Evolutionary conservation across 2,888 invertebrate genomes (phyloP).

Genomic region (Pyralis farinalis): DNA sequence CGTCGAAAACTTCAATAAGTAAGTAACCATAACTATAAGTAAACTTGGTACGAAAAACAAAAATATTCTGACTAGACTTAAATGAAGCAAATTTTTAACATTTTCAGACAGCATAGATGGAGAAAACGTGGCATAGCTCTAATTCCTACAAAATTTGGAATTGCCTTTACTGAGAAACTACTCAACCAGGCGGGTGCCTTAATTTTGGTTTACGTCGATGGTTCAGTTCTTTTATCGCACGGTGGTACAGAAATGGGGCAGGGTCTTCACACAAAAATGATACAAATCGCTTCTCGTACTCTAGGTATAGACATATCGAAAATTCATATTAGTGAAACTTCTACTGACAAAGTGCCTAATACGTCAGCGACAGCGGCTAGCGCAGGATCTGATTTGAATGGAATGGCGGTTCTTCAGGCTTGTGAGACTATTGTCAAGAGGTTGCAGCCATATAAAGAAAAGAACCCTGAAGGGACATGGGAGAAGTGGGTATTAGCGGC

Average conservation of each 20-base stretch:
- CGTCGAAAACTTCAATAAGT: slow-evolving; percentile 87
- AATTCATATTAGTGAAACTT: slow-evolving; percentile 91
- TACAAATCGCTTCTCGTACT: slow-evolving; percentile 91
- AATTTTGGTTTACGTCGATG: slow-evolving; percentile 92
- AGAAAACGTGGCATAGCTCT: slow-evolving; percentile 92
- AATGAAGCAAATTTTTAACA: slow-evolving; percentile 5
- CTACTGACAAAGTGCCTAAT: slow-evolving; percentile 95
- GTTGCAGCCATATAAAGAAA: slow-evolving; percentile 86
- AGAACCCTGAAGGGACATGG: slow-evolving; percentile 90
- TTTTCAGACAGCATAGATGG: slow-evolving; percentile 87
- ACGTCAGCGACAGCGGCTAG: slow-evolving; percentile 95
- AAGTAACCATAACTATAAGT: too few species aligned
- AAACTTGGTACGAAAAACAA: neutral
- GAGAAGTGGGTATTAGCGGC: slow-evolving; percentile 90
- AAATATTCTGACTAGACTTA: neutral
- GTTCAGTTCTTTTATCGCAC: slow-evolving; percentile 93
- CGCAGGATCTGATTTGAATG: slow-evolving; percentile 93
- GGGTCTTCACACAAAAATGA: slow-evolving; percentile 97
- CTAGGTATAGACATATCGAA: slow-evolving; percentile 85
- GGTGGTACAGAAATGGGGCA: slow-evolving; percentile 99
- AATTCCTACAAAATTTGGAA: slow-evolving; percentile 92
- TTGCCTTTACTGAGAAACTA: slow-evolving; percentile 88
- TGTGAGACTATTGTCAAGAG: slow-evolving; percentile 88
- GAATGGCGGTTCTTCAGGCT: slow-evolving; percentile 93
- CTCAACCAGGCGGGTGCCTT: slow-evolving; percentile 94